Evolutionary conservation across 1,140 invertebrate genomes (phyloP), one percentile per base, ranked within the genome.

Genomic region (Diabrotica undecimpunctata): DNA sequence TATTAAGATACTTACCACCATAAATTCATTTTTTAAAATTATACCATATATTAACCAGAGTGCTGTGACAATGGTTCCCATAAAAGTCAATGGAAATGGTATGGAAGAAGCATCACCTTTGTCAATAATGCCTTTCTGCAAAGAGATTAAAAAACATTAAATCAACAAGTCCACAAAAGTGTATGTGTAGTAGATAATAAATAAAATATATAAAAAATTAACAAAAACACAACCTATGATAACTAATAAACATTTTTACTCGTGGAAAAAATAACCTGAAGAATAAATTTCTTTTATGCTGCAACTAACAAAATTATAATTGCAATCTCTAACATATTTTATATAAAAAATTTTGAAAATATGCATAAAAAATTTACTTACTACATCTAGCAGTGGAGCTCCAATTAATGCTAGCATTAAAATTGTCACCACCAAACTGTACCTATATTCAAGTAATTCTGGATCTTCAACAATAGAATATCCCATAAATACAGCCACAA

Each of bases 11-110:
- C 87, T 86, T 82, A 94, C 90, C 70, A 92, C 83, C 69, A 94
- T 83, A 76, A 93, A 92, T 63, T 79, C 73, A 76, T 95, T 91
- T 55, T 85, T 81, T 62, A 93, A 85, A 54, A 93, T 88, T 61
- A 91, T 81, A 8, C 91, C 93, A 77, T 94, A 94, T 0, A 93
- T 71, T 53, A 92, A 79, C 93, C 93, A 95, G 68, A 88, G 83
- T 52, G 84, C 84, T 37, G 87, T 84, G 8, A 94, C 91, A 8
- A 94, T 67, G 38, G 89, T 85, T 67, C 88, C 91, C 71, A 88
- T 87, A 13, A 92, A 80, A 69, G 94, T 93, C 14, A 94, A 82
- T 7, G 91, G 89, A 75, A 94, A 92, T 14, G 92, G 92, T 79
- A 95, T 84, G 53, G 86, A 84, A 60, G 88, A 89, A 0, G 90